Conservation (phyloP, 92 coral and sea anemone species). For the Nematostella vectensis region DNA sequence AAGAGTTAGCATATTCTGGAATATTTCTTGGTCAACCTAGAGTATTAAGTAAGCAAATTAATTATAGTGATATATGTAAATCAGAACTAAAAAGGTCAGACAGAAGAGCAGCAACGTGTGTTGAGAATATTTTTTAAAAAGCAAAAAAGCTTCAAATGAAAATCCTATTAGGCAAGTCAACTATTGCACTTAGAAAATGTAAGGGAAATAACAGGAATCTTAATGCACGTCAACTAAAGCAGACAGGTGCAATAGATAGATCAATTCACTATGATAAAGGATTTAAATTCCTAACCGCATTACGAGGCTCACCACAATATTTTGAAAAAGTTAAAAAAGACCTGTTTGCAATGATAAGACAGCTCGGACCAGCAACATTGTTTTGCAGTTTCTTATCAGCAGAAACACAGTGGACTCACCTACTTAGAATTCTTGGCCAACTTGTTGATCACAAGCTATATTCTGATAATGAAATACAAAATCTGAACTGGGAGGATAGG, state of each 20-base stretch:
- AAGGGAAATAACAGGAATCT: conserved; percentile 31
- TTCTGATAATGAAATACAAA: conserved; percentile 40
- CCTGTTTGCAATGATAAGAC: conserved; percentile 43
- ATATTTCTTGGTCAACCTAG: conserved; percentile 56
- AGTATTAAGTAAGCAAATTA: conserved; percentile 40
- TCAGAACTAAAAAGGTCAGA: conserved; percentile 50
- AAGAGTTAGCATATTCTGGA: conserved; percentile 72
- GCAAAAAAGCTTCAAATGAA: conserved; percentile 52
- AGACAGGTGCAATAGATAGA: conserved; percentile 20
- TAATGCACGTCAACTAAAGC: conserved; percentile 30
- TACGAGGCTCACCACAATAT: conserved; percentile 65
- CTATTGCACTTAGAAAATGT: conserved; percentile 35
- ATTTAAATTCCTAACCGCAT: conserved; percentile 26
- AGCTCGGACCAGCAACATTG: conserved; percentile 30
- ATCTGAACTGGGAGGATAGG: conserved; percentile 48
- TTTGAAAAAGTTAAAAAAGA: too few relatives aligned
- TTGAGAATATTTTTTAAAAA: conserved; percentile 42
- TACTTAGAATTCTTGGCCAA: conserved; percentile 46
- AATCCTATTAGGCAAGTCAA: conserved; percentile 42
- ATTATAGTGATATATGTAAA: too few relatives aligned
- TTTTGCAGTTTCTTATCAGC: conserved; percentile 32
- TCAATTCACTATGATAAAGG: conserved; percentile 22
- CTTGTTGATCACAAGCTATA: conserved; percentile 50
- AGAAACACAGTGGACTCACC: conserved; percentile 46
- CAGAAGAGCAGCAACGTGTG: conserved; percentile 51